Conservation (phyloP, 2,113 vertebrate species). For the Psilopsiagon aymara region DNA sequence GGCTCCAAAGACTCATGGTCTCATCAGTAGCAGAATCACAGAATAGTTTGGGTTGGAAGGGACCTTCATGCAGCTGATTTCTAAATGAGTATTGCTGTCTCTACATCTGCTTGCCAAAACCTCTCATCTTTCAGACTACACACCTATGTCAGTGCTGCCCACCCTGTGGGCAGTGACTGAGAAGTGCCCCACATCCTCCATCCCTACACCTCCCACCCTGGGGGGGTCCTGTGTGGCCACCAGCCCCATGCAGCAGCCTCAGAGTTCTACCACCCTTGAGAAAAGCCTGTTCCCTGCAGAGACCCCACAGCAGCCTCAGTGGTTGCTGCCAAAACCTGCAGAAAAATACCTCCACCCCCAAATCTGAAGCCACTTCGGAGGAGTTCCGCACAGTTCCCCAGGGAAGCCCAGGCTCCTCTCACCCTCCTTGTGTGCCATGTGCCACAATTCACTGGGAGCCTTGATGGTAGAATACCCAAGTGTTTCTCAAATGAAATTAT, state of each 20-base stretch:
- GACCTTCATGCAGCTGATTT: background rate
- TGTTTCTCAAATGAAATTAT: background rate
- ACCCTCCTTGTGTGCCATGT: background rate
- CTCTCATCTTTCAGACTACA: background rate
- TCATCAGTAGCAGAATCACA: background rate
- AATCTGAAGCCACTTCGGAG: background rate
- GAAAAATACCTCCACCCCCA: background rate
- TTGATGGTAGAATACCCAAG: background rate
- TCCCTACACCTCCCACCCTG: background rate
- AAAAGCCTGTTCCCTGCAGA: background rate
- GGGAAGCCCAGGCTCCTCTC: fast-evolving
- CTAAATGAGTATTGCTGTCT: background rate
- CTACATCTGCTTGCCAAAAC: background rate
- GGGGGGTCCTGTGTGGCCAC: background rate
- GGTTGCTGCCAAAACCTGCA: background rate
- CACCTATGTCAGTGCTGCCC: fast-evolving
- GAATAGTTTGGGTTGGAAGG: background rate
- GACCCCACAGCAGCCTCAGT: background rate
- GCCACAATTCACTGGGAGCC: background rate
- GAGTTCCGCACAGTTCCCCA: fast-evolving
- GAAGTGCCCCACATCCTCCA: background rate
- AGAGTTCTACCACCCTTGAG: fast-evolving
- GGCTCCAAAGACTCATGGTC: background rate
- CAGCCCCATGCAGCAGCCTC: background rate
- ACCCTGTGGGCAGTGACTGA: fast-evolving